Percentiles rank a stretch among this genome's conserved stretches.
Conservation (phyloP, 1,140 invertebrate species). For the Anastrepha obliqua region DNA sequence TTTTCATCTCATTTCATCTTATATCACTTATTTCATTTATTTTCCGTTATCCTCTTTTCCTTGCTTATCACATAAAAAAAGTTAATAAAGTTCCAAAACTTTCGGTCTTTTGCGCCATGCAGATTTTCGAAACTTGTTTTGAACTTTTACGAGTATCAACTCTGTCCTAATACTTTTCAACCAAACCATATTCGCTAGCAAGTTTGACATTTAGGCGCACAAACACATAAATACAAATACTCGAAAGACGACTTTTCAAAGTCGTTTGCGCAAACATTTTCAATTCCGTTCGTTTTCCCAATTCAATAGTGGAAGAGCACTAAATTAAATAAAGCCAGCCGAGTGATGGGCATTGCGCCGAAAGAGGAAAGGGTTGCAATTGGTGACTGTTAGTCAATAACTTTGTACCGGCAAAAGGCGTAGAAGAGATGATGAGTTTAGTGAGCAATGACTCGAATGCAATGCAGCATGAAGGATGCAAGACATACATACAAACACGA, state of each 20-base stretch:
- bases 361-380: not conserved
- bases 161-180: not conserved
- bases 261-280: conserved; percentile 43
- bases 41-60: no score
- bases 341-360: not conserved
- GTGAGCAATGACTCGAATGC: not conserved
- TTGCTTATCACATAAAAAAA: not conserved
- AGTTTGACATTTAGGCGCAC: not conserved
- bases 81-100: conserved; percentile 22
- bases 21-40: no score
- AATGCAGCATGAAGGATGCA: not conserved
- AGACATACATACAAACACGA: no score
- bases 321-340: conserved; percentile 33
- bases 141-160: conserved; percentile 30
- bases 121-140: conserved; percentile 29
- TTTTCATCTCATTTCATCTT: no score
- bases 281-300: conserved; percentile 22
- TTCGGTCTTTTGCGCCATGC: conserved; percentile 19
- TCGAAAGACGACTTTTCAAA: conserved; percentile 13
- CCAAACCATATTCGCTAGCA: not conserved
- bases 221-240: not conserved
- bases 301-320: conserved; percentile 22
- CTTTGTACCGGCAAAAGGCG: not conserved
- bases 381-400: conserved; percentile 26
- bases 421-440: not conserved